phyloP scores from a whole-genome alignment of 2,888 invertebrate genomes.

The Eilema griseolum region DNA sequence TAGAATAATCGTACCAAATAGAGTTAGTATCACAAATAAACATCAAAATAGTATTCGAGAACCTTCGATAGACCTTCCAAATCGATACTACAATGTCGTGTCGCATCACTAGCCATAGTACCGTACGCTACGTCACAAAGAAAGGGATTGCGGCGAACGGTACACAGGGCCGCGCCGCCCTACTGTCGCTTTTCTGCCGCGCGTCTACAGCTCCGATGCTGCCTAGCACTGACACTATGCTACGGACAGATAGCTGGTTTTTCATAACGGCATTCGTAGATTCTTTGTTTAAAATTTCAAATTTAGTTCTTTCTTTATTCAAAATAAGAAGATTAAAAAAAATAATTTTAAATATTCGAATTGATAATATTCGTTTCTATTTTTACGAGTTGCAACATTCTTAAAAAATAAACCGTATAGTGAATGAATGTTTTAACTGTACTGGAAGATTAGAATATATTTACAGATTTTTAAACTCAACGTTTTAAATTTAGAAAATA shows the following conservation, averaged over 20 bases:
- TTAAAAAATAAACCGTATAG: neutral
- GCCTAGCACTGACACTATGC: slow-evolving; percentile 12
- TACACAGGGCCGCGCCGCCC: slow-evolving; percentile 74
- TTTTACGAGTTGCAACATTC: neutral
- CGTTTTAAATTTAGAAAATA: neutral
- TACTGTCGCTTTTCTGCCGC: slow-evolving; percentile 80
- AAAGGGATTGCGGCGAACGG: slow-evolving; percentile 81
- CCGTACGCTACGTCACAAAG: slow-evolving; percentile 85
- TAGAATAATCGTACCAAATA: neutral
- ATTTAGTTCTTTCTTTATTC: neutral
- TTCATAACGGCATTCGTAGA: neutral
- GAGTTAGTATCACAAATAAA: neutral
- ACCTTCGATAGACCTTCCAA: neutral
- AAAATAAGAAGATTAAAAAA: neutral
- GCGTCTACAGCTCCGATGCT: slow-evolving; percentile 26
- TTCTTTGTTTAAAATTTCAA: neutral
- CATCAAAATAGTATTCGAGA: neutral
- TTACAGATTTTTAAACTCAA: neutral
- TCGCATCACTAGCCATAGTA: slow-evolving; percentile 72
- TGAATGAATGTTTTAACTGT: neutral
- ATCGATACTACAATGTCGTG: slow-evolving; percentile 13
- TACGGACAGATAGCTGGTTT: slow-evolving; percentile 11
- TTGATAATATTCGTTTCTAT: neutral
- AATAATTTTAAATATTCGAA: neutral
- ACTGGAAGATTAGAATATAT: neutral